A percentile compares a stretch with the other conserved stretches of the same genome.
Evolutionary conservation across 2,113 vertebrate species (phyloP).

Genomic region (Megaceryle maxima): DNA sequence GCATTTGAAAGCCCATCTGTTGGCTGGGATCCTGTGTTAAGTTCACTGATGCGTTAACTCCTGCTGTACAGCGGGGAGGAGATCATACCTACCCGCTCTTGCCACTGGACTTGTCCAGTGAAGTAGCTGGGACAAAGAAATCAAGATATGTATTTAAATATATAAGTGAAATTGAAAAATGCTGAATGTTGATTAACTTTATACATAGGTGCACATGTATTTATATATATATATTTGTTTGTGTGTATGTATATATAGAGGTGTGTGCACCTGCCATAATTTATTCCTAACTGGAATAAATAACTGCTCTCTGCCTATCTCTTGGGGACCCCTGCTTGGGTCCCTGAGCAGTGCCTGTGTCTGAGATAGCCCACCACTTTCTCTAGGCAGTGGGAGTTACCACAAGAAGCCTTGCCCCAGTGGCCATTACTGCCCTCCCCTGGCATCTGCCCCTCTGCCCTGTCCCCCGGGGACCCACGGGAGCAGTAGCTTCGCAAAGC

Average conservation of each 20-base stretch:
- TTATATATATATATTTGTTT: background rate
- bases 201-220: accelerated
- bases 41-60: background rate
- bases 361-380: background rate
- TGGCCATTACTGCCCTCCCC: conserved; percentile 82
- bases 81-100: background rate
- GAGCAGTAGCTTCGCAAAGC: conserved; percentile 64
- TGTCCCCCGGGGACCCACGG: conserved; percentile 85
- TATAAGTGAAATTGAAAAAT: background rate
- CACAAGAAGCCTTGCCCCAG: conserved; percentile 76
- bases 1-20: background rate
- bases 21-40: background rate
- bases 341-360: background rate
- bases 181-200: background rate
- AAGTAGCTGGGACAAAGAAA: background rate
- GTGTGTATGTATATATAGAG: accelerated
- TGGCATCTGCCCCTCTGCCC: conserved; percentile 72
- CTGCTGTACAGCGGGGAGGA: background rate
- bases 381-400: conserved; percentile 79
- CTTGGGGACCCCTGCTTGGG: background rate
- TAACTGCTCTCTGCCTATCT: background rate
- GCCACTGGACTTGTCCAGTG: background rate
- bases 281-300: background rate
- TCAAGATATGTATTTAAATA: background rate
- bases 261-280: background rate